These are phyloP conservation scores for Dicaeum eximium DNA, from an alignment of 2,113 vertebrate species.

Conservation along the genomic window DNA sequence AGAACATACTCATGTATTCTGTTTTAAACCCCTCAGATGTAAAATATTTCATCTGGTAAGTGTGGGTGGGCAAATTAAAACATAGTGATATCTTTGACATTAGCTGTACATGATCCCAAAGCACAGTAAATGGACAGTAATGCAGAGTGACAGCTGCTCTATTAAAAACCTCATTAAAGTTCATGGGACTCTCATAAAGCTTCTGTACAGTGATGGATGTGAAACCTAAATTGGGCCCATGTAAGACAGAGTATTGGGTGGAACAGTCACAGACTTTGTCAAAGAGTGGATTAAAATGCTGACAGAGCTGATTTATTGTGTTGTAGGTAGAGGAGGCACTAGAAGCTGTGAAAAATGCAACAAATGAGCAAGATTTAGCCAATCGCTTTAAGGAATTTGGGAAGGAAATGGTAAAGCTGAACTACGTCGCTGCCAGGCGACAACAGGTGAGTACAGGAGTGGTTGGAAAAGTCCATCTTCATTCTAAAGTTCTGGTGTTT, in stretches of 20 bases:
- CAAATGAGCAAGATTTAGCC: slow-evolving; percentile 95
- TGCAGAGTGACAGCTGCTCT: background rate
- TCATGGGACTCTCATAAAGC: background rate
- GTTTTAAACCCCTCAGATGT: background rate
- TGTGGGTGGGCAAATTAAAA: background rate
- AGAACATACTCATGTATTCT: background rate
- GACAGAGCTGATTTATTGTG: background rate
- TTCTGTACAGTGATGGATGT: background rate
- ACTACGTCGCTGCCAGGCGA: slow-evolving; percentile 93
- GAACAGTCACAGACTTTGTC: background rate
- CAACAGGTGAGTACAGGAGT: slow-evolving; percentile 82
- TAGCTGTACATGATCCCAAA: background rate
- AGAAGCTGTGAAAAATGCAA: slow-evolving; percentile 94
- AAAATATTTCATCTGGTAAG: background rate
- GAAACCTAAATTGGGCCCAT: background rate
- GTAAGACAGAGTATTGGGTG: background rate
- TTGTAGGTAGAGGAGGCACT: slow-evolving; percentile 91
- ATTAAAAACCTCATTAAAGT: background rate
- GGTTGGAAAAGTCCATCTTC: background rate
- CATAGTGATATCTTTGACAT: background rate
- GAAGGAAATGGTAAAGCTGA: slow-evolving; percentile 99
- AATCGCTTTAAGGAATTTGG: slow-evolving; percentile 98
- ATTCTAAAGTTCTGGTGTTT: background rate
- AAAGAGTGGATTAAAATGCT: background rate
- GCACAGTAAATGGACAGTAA: background rate